phyloP scores from a whole-genome alignment of 2,113 vertebrate species.

The Megatriorchis doriae region DNA sequence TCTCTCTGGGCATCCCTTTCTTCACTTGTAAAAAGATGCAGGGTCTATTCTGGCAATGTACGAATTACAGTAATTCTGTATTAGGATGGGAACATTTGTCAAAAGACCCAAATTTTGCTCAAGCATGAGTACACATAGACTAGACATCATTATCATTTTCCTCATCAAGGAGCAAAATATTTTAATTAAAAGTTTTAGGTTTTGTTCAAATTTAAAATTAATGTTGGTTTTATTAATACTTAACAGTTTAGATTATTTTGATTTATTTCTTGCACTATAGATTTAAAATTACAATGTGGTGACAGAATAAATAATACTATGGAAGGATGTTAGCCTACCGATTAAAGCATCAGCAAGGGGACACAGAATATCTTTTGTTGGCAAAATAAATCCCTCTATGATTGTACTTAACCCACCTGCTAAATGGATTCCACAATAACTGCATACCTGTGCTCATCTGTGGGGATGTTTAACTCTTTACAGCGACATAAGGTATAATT shows the following conservation, averaged over 20 bases:
- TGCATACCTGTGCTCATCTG: not conserved
- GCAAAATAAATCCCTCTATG: not conserved
- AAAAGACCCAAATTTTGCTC: not conserved
- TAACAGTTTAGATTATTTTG: not conserved
- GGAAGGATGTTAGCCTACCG: not conserved
- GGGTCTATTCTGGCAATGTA: not conserved
- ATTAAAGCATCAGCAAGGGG: not conserved
- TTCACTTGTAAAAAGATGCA: not conserved
- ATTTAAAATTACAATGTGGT: not conserved
- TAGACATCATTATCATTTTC: not conserved
- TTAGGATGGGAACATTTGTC: not conserved
- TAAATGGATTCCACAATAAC: not conserved
- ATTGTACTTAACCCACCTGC: not conserved
- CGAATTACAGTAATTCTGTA: not conserved
- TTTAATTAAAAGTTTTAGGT: not conserved
- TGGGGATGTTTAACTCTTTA: not conserved
- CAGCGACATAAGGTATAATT: fast-evolving
- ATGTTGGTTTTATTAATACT: not conserved
- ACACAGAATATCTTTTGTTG: not conserved
- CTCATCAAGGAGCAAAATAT: not conserved
- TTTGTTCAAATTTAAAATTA: not conserved
- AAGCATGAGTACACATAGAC: not conserved
- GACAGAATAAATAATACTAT: not conserved
- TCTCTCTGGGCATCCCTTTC: not conserved
- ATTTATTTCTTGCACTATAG: not conserved